Evolutionary conservation across 2,888 invertebrate genomes (phyloP).

Genomic region (Penaeus monodon): DNA sequence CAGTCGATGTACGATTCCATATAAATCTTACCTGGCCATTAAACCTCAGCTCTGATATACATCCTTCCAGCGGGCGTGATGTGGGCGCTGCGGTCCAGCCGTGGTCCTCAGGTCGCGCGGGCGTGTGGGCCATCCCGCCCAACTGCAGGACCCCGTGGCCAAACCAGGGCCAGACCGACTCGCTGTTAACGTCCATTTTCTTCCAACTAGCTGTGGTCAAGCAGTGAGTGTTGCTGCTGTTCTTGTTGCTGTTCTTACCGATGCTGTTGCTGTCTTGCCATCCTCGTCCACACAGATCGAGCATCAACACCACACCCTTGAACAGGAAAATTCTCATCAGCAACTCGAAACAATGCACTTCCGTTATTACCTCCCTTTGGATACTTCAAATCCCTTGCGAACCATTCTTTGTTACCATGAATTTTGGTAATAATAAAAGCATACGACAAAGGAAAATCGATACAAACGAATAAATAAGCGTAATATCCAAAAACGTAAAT

Average conservation of each 20-base stretch:
- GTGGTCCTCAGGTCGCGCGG: background rate
- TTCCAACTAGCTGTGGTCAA: background rate
- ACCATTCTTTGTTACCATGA: too few relatives aligned
- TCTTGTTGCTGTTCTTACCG: background rate
- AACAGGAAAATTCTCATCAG: too few relatives aligned
- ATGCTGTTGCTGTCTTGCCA: background rate
- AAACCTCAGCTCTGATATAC: conserved; percentile 7
- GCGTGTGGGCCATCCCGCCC: conserved; percentile 6
- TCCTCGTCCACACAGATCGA: background rate
- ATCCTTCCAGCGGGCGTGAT: conserved; percentile 7
- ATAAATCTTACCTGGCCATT: conserved; percentile 25
- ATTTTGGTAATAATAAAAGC: too few relatives aligned
- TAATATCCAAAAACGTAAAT: too few relatives aligned
- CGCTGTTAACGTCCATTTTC: background rate
- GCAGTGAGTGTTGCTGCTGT: background rate
- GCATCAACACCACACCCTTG: background rate
- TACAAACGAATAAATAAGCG: too few relatives aligned
- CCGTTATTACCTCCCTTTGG: too few relatives aligned
- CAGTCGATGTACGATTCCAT: background rate
- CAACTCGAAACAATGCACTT: too few relatives aligned
- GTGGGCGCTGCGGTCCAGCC: background rate
- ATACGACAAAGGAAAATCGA: too few relatives aligned
- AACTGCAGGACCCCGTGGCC: conserved; percentile 8
- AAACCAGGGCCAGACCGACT: background rate
- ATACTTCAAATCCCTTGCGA: too few relatives aligned